A percentile compares a stretch with the other conserved stretches of the same genome.
Conservation (phyloP, 2,113 vertebrate genomes). For the Acrocephalus kingi region DNA sequence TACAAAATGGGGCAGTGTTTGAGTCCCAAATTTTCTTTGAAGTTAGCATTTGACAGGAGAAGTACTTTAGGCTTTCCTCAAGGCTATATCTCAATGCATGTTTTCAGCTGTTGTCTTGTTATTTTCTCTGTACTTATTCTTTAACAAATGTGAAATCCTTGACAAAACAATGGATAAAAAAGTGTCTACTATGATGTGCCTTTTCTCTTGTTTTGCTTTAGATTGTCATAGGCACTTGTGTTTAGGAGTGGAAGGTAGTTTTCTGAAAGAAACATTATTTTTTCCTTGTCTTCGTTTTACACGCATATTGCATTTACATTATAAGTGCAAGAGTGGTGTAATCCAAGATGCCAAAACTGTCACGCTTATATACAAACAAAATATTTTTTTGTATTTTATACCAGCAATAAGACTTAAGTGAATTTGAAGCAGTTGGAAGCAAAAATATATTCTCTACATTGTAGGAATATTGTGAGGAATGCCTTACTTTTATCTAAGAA, state of each 20-base stretch:
- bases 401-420: neutral
- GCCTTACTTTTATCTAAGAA: neutral
- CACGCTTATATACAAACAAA: neutral
- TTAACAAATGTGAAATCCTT: neutral
- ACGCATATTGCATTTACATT: neutral
- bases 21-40: neutral
- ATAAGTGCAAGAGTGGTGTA: neutral
- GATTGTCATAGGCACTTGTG: neutral
- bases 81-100: neutral
- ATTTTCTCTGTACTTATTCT: neutral
- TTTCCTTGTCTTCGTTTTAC: neutral
- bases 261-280: neutral
- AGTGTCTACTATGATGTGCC: neutral
- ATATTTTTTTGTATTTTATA: neutral
- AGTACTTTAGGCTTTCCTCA: neutral
- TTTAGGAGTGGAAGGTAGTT: neutral
- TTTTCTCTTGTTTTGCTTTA: neutral
- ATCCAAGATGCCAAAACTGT: neutral
- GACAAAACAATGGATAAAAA: conserved; percentile 7
- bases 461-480: neutral
- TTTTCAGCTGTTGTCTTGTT: neutral
- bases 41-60: neutral
- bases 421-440: neutral
- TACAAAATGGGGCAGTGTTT: neutral
- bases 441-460: neutral